Evolutionary conservation across 2,113 vertebrate species (phyloP).

Genomic region (Varanus komodoensis): DNA sequence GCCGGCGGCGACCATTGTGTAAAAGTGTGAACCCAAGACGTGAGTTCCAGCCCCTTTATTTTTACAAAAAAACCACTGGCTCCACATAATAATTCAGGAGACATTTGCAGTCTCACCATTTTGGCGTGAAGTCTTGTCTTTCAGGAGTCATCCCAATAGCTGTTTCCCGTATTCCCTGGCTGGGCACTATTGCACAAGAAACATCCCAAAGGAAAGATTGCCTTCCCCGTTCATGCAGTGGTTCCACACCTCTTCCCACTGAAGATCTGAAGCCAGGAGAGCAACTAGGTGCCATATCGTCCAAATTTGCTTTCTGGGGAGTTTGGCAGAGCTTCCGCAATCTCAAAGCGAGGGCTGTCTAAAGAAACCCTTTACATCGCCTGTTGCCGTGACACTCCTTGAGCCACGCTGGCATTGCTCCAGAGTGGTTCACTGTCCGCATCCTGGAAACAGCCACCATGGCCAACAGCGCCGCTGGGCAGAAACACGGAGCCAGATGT

Average conservation of each 20-base stretch:
- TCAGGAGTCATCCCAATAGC: not conserved
- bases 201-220: not conserved
- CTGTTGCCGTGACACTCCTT: too few species aligned
- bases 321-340: too few species aligned
- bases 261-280: not conserved
- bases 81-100: not conserved
- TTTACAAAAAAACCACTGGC: too few species aligned
- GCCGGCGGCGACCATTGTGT: too few species aligned
- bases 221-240: not conserved
- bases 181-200: not conserved
- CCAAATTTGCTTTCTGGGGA: not conserved
- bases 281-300: not conserved
- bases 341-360: not conserved
- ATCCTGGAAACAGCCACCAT: not conserved
- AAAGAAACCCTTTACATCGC: not conserved
- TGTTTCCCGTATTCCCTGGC: not conserved
- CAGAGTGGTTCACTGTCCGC: too few species aligned
- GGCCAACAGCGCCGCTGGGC: not conserved
- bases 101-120: too few species aligned
- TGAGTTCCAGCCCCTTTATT: too few species aligned
- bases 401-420: too few species aligned
- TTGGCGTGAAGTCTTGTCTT: not conserved
- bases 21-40: too few species aligned
- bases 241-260: not conserved
- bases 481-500: not conserved